phyloP scores from a whole-genome alignment of 2,888 invertebrate species.

The Trachelus tabidus region DNA sequence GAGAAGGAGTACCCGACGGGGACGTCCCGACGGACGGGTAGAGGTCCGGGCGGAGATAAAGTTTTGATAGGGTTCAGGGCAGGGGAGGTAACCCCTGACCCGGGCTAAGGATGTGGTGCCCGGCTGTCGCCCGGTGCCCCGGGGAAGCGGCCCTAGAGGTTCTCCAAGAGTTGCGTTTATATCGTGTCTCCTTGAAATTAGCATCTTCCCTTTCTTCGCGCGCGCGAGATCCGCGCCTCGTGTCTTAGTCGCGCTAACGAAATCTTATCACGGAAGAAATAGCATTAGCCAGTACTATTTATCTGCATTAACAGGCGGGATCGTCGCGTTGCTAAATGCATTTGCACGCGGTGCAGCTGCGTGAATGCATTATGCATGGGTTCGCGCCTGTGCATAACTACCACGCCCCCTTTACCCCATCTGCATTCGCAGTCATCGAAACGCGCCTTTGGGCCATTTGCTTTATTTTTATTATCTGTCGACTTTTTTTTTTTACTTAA shows the following conservation, averaged over 20 bases:
- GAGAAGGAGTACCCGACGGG: too few relatives aligned
- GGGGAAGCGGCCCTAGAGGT: too few relatives aligned
- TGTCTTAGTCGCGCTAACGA: neutral
- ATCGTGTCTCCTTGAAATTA: neutral
- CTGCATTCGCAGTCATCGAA: neutral
- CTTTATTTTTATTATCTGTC: neutral
- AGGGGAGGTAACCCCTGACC: too few relatives aligned
- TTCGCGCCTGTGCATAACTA: constrained; percentile 9
- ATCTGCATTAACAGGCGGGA: neutral
- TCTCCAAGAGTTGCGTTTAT: too few relatives aligned
- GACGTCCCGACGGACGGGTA: too few relatives aligned
- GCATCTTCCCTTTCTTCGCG: neutral
- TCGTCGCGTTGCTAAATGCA: constrained; percentile 9
- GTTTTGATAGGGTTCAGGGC: too few relatives aligned
- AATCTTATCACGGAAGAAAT: neutral
- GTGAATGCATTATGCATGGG: constrained; percentile 9
- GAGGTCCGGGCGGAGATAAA: too few relatives aligned
- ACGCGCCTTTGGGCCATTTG: neutral
- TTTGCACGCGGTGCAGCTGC: constrained; percentile 7
- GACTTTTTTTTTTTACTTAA: neutral
- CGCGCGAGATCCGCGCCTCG: neutral
- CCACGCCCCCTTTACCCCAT: constrained; percentile 1
- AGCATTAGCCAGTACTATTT: neutral
- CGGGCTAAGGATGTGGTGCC: too few relatives aligned
- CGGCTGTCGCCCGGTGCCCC: too few relatives aligned